A percentile compares a stretch with the other conserved stretches of the same genome.
These are phyloP conservation scores for Parauchenoglanis punctatus DNA, from an alignment of 2,797 vertebrate genomes.

Conservation along the genomic window DNA sequence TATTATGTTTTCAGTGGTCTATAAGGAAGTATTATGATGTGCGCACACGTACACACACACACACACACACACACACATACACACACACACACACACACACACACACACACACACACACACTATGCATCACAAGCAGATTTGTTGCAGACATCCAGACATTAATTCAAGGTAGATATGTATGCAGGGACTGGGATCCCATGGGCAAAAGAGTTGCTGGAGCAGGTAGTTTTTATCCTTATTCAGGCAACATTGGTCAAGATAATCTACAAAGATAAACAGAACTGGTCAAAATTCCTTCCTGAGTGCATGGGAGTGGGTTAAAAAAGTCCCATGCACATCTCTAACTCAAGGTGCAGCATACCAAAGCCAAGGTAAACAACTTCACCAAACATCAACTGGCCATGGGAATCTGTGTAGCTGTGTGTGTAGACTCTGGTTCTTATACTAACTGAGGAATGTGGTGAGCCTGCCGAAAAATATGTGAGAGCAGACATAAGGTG, in stretches of 20 bases:
- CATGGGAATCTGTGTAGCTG: neutral
- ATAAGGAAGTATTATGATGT: neutral
- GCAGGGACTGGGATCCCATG: neutral
- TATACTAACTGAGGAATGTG: neutral
- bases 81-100: conserved; percentile 5
- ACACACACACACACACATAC: conserved; percentile 14
- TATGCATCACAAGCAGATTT: neutral
- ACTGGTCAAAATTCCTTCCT: neutral
- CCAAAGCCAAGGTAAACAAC: neutral
- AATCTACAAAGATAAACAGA: neutral
- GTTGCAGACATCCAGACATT: neutral
- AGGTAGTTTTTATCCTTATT: neutral
- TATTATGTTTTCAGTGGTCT: neutral
- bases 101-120: neutral
- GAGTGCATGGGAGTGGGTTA: neutral
- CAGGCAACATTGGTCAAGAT: neutral
- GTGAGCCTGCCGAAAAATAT: neutral
- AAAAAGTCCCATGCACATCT: neutral
- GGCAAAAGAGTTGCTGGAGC: neutral
- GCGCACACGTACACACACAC: neutral
- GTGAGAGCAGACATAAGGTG: neutral
- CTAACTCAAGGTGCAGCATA: neutral
- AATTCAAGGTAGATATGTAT: neutral
- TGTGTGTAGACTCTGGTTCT: neutral
- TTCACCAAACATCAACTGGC: neutral